Evolutionary conservation across 2,113 vertebrate genomes (phyloP), one percentile per base, ranked within the genome.

Genomic region (Perccottus glenii): DNA sequence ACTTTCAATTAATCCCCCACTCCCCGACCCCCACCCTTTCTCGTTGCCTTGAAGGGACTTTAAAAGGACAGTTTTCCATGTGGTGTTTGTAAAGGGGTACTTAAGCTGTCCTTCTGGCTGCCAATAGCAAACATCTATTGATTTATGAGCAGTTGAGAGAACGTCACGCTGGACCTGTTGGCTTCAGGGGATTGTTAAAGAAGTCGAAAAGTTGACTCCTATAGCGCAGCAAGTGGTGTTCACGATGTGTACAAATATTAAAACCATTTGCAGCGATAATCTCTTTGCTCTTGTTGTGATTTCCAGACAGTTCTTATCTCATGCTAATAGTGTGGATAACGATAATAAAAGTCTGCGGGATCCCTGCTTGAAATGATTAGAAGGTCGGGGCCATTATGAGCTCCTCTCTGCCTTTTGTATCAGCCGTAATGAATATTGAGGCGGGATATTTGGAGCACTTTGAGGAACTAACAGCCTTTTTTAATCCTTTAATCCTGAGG

Each of bases 401-500:
- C 78, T 81, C 69, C 89, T 82, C 81, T 81, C 90, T 64, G 16
- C 92, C 94, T 92, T 93, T 95, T 95, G 94, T 95, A 92, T 90
- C 92, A 91, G 92, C 68, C 81, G 91, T 94, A 94, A 96, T 96
- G 95, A 96, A 96, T 96, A 97, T 94, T 95, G 89, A 88, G 84
- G 83, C 52, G 35, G 80, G 93, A 94, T 92, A 92, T 95, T 95
- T 95, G 94, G 93, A 93, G 93, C 92, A 95, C 94, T 96, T 96
- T 93, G 94, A 95, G 94, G 94, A 95, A 92, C 95, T 96, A 96
- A 94, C 92, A 94, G 86, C 86, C 89, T 92, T 85, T 27, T 84
- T 93, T 96, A 97, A 97, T 97, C 95, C 94, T 93, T 95, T 97
- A 96, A 97, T 96, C 96, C 95, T 90, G 88, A 92, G 93, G 93